These are phyloP conservation scores for Globodera ellingtonae DNA, from an alignment of 1,140 invertebrate species.

Conservation along the genomic window DNA sequence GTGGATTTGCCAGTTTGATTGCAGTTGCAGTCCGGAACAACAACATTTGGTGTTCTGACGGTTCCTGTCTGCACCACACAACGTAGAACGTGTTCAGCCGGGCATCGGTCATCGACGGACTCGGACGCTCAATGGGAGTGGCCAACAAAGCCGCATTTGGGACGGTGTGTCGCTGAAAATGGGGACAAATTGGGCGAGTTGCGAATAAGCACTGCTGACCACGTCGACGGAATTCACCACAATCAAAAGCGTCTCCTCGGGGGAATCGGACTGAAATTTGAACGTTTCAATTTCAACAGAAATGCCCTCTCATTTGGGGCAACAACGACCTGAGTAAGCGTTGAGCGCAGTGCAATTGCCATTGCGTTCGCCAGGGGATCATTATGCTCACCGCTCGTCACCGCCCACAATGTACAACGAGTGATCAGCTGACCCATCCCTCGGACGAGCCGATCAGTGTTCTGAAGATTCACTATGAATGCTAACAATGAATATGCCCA, in stretches of 20 bases:
- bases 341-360: constrained; percentile 33
- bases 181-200: neutral
- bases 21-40: constrained; percentile 43
- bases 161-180: neutral
- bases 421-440: constrained; percentile 37
- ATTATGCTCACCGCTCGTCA: constrained; percentile 50
- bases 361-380: constrained; percentile 44
- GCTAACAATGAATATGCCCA: constrained; percentile 6
- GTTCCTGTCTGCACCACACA: constrained; percentile 22
- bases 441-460: constrained; percentile 26
- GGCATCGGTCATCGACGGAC: constrained; percentile 34
- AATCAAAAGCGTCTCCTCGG: constrained; percentile 39
- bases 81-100: constrained; percentile 39
- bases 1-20: constrained; percentile 52
- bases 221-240: constrained; percentile 36
- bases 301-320: neutral
- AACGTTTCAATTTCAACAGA: neutral
- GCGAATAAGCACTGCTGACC: constrained; percentile 7
- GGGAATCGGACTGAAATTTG: constrained; percentile 21
- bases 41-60: constrained; percentile 19
- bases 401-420: constrained; percentile 48
- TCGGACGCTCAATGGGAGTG: neutral
- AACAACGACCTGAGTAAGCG: constrained; percentile 32
- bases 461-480: constrained; percentile 10
- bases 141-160: neutral